These are phyloP conservation scores for Nicator chloris DNA, from an alignment of 2,113 vertebrate genomes.

Conservation along the genomic window DNA sequence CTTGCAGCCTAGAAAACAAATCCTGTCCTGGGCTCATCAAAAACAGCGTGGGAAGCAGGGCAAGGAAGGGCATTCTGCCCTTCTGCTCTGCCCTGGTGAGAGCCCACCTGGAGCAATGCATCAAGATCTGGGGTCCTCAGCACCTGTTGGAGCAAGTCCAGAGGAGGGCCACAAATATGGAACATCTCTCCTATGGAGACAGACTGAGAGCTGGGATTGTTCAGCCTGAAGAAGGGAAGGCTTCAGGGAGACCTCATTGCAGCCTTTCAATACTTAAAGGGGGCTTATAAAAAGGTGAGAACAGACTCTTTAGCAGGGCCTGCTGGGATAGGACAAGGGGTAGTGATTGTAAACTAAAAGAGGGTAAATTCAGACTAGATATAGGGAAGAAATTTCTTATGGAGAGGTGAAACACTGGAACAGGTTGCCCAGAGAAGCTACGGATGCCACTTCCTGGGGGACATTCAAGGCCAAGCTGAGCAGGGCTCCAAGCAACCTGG, in stretches of 20 bases:
- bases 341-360: background rate
- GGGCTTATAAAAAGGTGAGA: background rate
- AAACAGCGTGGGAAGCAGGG: background rate
- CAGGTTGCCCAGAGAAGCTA: background rate
- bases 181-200: background rate
- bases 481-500: background rate
- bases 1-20: background rate
- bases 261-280: background rate
- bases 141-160: background rate
- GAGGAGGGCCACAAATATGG: background rate
- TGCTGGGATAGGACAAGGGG: background rate
- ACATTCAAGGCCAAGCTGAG: background rate
- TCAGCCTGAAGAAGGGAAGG: background rate
- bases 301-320: background rate
- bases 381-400: background rate
- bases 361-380: background rate
- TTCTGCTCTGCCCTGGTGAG: background rate
- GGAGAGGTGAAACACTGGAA: background rate
- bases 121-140: background rate
- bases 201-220: background rate
- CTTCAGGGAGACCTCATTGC: background rate
- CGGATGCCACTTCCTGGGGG: background rate
- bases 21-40: background rate
- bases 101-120: accelerated
- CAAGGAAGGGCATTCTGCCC: background rate